Percentiles rank a stretch among this genome's conserved stretches.
These are phyloP conservation scores for Bradysia coprophila DNA, from an alignment of 1,140 invertebrate genomes.

Conservation along the genomic window DNA sequence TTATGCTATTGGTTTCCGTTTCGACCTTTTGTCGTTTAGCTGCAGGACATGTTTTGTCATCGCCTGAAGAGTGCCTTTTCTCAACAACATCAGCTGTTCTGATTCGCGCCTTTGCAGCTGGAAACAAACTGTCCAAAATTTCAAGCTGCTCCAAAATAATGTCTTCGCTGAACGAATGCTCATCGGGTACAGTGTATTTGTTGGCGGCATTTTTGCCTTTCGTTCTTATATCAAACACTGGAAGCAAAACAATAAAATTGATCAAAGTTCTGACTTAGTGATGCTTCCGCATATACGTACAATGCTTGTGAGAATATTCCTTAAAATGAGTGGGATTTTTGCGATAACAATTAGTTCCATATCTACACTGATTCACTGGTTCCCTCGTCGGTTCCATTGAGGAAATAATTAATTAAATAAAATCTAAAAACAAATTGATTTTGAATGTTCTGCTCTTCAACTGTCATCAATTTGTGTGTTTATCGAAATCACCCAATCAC, in stretches of 20 bases:
- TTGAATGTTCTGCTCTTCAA: too few species aligned
- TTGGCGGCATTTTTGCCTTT: slow-evolving; percentile 14
- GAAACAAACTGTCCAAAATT: slow-evolving; percentile 19
- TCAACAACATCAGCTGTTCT: slow-evolving; percentile 2
- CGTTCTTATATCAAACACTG: slow-evolving; percentile 18
- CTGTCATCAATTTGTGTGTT: too few species aligned
- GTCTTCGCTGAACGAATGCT: slow-evolving; percentile 16
- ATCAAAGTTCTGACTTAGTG: neutral
- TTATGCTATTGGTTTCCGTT: too few species aligned
- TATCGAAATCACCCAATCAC: too few species aligned
- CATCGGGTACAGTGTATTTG: slow-evolving; percentile 25
- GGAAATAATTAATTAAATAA: too few species aligned
- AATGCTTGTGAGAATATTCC: slow-evolving; percentile 59
- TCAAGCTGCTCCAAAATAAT: slow-evolving; percentile 31
- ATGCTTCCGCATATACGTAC: slow-evolving; percentile 27
- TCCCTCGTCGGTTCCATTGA: too few species aligned
- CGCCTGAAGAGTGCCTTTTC: neutral
- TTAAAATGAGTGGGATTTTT: slow-evolving; percentile 64
- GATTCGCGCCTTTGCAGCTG: slow-evolving; percentile 4
- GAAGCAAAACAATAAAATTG: slow-evolving; percentile 8
- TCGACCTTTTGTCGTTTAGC: too few species aligned
- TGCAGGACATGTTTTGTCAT: slow-evolving; percentile 2
- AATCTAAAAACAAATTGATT: too few species aligned
- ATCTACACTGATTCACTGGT: slow-evolving; percentile 30
- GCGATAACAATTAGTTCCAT: slow-evolving; percentile 56